Base-by-base conservation (phyloP, 2,888 invertebrate genomes). In the Agriopis marginaria region DNA sequence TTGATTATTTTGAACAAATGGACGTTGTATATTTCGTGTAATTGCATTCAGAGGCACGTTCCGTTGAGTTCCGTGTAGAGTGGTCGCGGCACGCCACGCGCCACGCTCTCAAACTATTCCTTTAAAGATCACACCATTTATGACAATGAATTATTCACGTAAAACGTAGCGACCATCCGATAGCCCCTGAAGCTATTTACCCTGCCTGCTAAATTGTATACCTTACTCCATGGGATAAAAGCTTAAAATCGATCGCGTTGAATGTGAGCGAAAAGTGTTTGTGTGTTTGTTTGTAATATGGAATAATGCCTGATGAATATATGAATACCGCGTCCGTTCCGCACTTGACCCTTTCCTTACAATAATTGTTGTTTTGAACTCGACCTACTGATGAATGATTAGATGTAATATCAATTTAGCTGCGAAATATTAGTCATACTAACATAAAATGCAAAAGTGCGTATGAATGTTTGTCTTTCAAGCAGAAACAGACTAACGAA, bases 91-190 rank as follows among this genome's bases (percentile, higher is more conserved):
- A 17, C 12, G 44, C 12, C 55, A 5, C 55, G 4, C 54, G 23
- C 14, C 55, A 8, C 54, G 23, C 14, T 45, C 50, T 56, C 17
- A 49, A 63, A 39, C 56, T 53, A 58, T 65, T 58, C 51, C 45
- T 56, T 61, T 40, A 32, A 50, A 56, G 55, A 61, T 44, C 50
- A 11, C 50, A 23, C 32, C 62, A 44, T 69, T 70, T 66, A 68
- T 68, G 47, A 55, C 50, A 47, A 65, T 69, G 69, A 61, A 69
- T 69, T 56, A 69, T 69, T 69, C 69, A 69, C 50, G 10, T 56
- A 42, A 58, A 47, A 63, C 66, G 66, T 32, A 51, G 12, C 44
- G 44, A 45, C 61, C 54, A 56, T 56, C 42, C 42, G 7, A 45
- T 47, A 40, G 42, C n/a, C n/a, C 5, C 42, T 53, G 40, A 40